These are phyloP conservation scores for Rhineura floridana DNA, from an alignment of 2,113 vertebrate genomes.

Conservation along the genomic window DNA sequence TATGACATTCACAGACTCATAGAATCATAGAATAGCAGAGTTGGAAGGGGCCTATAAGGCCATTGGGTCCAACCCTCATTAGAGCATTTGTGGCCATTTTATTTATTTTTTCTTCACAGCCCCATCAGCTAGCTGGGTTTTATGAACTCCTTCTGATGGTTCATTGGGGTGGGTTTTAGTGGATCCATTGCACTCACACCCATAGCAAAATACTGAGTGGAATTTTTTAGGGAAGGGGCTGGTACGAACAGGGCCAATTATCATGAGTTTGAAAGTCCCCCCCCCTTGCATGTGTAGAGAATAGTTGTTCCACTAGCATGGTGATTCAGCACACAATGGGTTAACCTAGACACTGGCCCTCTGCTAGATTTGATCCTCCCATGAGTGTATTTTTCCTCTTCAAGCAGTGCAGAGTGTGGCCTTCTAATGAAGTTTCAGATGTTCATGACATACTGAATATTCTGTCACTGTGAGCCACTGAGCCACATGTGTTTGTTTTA, in stretches of 20 bases:
- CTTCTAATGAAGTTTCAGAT: background rate
- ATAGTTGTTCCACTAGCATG: background rate
- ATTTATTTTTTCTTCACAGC: background rate
- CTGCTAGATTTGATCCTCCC: background rate
- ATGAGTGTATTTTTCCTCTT: background rate
- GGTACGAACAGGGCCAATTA: background rate
- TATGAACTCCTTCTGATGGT: background rate
- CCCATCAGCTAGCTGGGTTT: background rate
- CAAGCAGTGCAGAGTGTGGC: background rate
- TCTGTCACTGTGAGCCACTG: background rate
- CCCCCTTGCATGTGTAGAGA: background rate
- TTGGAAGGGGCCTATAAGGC: too few species aligned
- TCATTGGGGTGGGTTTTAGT: background rate
- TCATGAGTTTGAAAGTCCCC: background rate
- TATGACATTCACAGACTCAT: too few species aligned
- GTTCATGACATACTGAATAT: background rate
- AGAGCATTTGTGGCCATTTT: background rate
- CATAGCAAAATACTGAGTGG: background rate
- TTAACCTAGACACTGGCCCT: background rate
- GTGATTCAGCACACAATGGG: background rate
- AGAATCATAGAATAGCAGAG: too few species aligned
- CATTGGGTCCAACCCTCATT: background rate
- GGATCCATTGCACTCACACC: background rate
- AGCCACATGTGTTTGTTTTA: background rate
- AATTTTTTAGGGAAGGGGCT: background rate